phyloP scores from a whole-genome alignment of 2,797 vertebrate species.

The Molossus molossus region DNA sequence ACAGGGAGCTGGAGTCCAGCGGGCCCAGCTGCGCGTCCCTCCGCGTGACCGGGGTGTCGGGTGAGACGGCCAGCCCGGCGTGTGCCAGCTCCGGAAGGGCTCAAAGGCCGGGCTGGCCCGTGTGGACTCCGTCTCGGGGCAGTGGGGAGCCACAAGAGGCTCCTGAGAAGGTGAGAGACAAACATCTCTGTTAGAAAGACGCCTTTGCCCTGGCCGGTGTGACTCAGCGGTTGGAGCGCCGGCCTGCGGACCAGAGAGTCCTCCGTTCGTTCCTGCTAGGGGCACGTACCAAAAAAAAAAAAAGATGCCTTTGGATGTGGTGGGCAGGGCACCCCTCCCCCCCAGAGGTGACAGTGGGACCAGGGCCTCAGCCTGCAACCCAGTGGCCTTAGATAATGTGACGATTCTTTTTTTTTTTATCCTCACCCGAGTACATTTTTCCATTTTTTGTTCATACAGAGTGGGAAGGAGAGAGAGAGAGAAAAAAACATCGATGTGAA shows the following conservation, averaged over 20 bases:
- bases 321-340: too few relatives aligned
- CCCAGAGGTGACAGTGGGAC: rapidly evolving
- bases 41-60: neutral
- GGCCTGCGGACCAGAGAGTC: too few relatives aligned
- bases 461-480: too few relatives aligned
- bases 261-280: too few relatives aligned
- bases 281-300: too few relatives aligned
- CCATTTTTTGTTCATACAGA: too few relatives aligned
- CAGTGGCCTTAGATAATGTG: rapidly evolving
- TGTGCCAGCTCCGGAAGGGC: neutral
- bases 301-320: neutral
- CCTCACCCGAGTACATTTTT: too few relatives aligned
- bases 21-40: neutral
- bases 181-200: neutral
- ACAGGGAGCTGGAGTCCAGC: neutral
- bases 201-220: too few relatives aligned
- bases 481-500: too few relatives aligned
- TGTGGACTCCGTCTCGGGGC: neutral
- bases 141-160: neutral
- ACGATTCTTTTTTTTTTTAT: neutral
- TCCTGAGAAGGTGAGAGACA: neutral
- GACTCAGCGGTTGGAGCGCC: too few relatives aligned
- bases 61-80: neutral
- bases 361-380: neutral
- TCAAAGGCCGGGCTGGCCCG: neutral